phyloP scores from a whole-genome alignment of 2,113 vertebrate species.

The Hyperoodon ampullatus region DNA sequence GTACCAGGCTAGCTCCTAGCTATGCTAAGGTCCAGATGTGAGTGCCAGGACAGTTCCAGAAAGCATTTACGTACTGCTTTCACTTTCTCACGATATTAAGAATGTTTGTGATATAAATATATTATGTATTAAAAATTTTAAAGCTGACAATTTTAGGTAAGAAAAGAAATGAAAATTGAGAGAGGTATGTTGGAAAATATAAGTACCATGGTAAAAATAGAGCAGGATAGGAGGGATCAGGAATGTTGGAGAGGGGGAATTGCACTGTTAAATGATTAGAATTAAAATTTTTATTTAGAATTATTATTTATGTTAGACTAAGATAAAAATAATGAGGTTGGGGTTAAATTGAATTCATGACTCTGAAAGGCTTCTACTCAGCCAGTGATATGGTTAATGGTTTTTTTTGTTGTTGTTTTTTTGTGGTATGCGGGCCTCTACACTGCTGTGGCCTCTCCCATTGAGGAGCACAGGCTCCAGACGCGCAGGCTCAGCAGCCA shows the following conservation, averaged over 20 bases:
- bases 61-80: neutral
- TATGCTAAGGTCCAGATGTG: neutral
- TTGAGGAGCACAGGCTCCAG: too few relatives aligned
- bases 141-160: neutral
- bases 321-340: conserved; percentile 16
- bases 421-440: too few relatives aligned
- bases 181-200: neutral
- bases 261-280: neutral
- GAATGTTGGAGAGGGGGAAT: neutral
- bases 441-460: too few relatives aligned
- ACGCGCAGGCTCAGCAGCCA: too few relatives aligned
- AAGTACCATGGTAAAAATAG: neutral
- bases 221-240: neutral
- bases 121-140: neutral
- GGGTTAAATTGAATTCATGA: neutral
- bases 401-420: too few relatives aligned
- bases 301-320: neutral
- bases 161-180: neutral
- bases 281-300: neutral
- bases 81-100: neutral
- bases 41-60: neutral
- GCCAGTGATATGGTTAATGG: neutral
- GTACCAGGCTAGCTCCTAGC: neutral
- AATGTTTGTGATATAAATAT: neutral
- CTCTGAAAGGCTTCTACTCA: neutral